Percentiles rank a stretch among this genome's conserved stretches.
Conservation (phyloP, 2,888 invertebrate species). For the Flabesymbios commensalis region DNA sequence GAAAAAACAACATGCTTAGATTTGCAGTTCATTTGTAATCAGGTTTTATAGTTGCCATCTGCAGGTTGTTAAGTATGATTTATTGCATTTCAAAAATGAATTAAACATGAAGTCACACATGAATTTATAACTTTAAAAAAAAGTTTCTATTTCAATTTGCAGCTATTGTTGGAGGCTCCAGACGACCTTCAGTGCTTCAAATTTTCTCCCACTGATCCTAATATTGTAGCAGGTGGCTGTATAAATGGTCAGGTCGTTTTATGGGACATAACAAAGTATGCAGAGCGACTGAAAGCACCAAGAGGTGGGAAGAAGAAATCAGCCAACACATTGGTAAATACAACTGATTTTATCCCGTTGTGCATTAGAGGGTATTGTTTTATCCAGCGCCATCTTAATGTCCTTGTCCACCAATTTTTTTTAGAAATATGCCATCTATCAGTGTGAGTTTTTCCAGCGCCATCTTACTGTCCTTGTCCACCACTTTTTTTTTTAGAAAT, state of each 20-base stretch:
- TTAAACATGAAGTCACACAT: background rate
- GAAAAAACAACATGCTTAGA: too few relatives aligned
- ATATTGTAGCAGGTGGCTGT: conserved; percentile 61
- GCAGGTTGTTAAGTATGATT: background rate
- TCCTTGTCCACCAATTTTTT: too few relatives aligned
- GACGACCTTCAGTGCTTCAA: conserved; percentile 61
- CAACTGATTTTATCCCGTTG: background rate
- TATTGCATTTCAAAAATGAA: background rate
- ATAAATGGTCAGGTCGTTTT: conserved; percentile 61
- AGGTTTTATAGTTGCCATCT: background rate
- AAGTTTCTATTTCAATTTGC: too few relatives aligned
- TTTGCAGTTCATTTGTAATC: background rate
- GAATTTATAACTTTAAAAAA: too few relatives aligned
- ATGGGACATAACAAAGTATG: conserved; percentile 60
- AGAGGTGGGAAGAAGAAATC: conserved; percentile 48
- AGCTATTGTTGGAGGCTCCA: conserved; percentile 61
- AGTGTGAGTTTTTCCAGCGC: too few relatives aligned
- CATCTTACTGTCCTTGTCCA: too few relatives aligned
- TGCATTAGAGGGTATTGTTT: too few relatives aligned
- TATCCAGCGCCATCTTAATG: too few relatives aligned
- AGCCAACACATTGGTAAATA: conserved; percentile 45
- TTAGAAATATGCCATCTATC: too few relatives aligned
- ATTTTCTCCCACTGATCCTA: conserved; percentile 58
- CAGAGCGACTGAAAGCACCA: conserved; percentile 54
- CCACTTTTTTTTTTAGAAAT: too few relatives aligned